Evolutionary conservation across 2,888 invertebrate species (phyloP).

Genomic region (Tubulanus polymorphus): DNA sequence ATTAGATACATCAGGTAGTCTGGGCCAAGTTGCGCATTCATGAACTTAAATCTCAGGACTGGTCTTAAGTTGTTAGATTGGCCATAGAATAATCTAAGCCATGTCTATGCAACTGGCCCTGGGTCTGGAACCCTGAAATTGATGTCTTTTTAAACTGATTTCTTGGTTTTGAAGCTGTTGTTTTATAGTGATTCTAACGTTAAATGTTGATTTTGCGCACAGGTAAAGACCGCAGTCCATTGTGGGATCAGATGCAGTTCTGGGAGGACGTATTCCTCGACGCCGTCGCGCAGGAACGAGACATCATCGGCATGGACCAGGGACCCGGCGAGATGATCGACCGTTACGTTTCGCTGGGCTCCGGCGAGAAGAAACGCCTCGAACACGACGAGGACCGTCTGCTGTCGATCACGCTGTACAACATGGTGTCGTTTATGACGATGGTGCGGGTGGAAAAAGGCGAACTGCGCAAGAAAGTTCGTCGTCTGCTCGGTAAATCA

Average conservation of each 20-base stretch:
- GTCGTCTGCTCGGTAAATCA: slow-evolving; percentile 92
- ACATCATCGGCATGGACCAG: slow-evolving; percentile 99
- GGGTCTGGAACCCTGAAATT: no score
- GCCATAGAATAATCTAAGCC: no score
- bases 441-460: slow-evolving; percentile 83
- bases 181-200: background rate
- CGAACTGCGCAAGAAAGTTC: slow-evolving; percentile 58
- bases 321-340: slow-evolving; percentile 99
- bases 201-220: slow-evolving; percentile 5
- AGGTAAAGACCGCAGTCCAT: slow-evolving; percentile 72
- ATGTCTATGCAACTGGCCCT: no score
- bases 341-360: slow-evolving; percentile 86
- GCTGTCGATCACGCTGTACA: slow-evolving; percentile 91
- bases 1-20: no score
- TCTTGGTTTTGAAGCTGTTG: no score
- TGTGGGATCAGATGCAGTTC: slow-evolving; percentile 91
- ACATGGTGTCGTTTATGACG: slow-evolving; percentile 91
- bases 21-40: no score
- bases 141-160: no score
- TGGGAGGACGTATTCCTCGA: slow-evolving; percentile 99
- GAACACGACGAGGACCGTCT: slow-evolving; percentile 98
- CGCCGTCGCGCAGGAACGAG: slow-evolving; percentile 93
- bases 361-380: slow-evolving; percentile 71
- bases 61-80: no score
- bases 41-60: no score